phyloP scores from a whole-genome alignment of 1,140 invertebrate genomes.

The Sycophaga agraensis region DNA sequence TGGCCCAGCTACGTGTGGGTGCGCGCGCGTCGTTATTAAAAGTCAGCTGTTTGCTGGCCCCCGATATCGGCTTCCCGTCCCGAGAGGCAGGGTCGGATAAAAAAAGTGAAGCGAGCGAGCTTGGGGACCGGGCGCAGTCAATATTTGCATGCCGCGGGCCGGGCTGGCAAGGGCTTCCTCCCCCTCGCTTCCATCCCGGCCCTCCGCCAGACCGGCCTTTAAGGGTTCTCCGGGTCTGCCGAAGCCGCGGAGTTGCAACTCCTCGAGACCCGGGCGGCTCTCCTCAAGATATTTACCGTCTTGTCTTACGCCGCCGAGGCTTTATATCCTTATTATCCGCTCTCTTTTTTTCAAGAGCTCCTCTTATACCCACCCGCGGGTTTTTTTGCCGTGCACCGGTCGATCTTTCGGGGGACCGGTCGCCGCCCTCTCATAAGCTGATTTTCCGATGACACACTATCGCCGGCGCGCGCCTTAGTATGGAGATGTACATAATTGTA shows the following conservation, averaged over 20 bases:
- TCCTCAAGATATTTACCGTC: slow-evolving; percentile 25
- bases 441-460: slow-evolving; percentile 52
- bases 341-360: neutral
- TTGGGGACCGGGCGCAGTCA: slow-evolving; percentile 45
- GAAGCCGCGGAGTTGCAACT: slow-evolving; percentile 48
- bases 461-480: slow-evolving; percentile 7
- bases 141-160: slow-evolving; percentile 58
- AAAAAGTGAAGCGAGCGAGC: neutral
- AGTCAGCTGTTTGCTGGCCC: too few species aligned
- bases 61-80: too few species aligned
- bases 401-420: neutral
- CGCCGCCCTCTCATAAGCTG: slow-evolving; percentile 25
- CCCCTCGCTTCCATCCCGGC: neutral
- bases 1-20: too few species aligned
- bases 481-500: slow-evolving; percentile 35
- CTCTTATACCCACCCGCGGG: neutral
- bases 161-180: too few species aligned
- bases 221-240: slow-evolving; percentile 37
- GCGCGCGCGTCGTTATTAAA: too few species aligned
- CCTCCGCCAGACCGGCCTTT: slow-evolving; percentile 38
- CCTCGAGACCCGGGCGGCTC: slow-evolving; percentile 25
- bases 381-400: neutral
- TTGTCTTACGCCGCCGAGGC: neutral
- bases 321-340: slow-evolving; percentile 25
- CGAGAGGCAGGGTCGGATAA: too few species aligned